Percentiles rank a stretch among this genome's conserved stretches.
These are phyloP conservation scores for Gallinago jamesoni DNA, from an alignment of 2,113 vertebrate genomes.

Conservation along the genomic window DNA sequence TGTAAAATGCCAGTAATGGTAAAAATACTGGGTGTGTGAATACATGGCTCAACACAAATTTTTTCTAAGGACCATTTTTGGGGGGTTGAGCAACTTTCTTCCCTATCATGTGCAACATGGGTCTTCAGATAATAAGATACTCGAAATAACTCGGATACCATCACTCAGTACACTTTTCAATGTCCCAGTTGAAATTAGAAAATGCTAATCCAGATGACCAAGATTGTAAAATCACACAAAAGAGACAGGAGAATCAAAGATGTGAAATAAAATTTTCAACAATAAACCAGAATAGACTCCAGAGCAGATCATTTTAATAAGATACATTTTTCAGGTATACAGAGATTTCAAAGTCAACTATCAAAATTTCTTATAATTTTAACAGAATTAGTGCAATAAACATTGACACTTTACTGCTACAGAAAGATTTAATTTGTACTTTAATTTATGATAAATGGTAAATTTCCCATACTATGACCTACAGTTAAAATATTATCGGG, in stretches of 20 bases:
- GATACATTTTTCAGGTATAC: background rate
- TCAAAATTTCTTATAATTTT: background rate
- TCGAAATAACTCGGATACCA: background rate
- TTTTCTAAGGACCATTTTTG: background rate
- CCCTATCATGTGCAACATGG: background rate
- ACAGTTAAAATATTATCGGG: background rate
- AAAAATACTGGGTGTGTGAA: background rate
- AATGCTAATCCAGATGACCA: background rate
- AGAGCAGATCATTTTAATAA: background rate
- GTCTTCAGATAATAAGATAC: background rate
- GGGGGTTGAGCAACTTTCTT: background rate
- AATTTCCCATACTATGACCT: background rate
- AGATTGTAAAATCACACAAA: background rate
- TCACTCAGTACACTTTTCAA: background rate
- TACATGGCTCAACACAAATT: background rate
- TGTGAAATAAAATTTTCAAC: background rate
- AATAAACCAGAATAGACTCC: background rate
- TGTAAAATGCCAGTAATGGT: background rate
- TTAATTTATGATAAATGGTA: background rate
- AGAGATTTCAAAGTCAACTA: background rate
- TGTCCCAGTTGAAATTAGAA: background rate
- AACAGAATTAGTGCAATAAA: background rate
- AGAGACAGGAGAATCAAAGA: background rate
- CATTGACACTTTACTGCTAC: background rate
- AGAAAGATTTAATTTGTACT: background rate